Evolutionary conservation across 2,113 vertebrate genomes (phyloP).

Genomic region (Dromaius novaehollandiae): DNA sequence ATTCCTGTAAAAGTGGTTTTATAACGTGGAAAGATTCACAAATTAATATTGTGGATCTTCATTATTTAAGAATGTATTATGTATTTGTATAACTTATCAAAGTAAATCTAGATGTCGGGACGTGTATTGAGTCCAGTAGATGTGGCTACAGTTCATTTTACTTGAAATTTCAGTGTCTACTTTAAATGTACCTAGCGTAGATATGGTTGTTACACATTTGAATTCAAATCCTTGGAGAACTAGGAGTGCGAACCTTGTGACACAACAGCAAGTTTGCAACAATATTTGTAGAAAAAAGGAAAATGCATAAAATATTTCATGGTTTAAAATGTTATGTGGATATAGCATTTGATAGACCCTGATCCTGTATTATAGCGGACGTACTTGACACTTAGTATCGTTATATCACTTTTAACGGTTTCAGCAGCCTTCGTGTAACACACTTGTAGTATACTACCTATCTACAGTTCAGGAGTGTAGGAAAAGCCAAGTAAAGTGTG

Average conservation of each 20-base stretch:
- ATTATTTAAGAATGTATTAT: slow-evolving; percentile 88
- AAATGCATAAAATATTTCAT: slow-evolving; percentile 48
- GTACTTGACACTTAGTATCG: slow-evolving; percentile 26
- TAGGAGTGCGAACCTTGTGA: slow-evolving; percentile 63
- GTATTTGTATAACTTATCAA: slow-evolving; percentile 83
- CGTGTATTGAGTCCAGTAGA: slow-evolving; percentile 75
- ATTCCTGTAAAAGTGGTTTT: slow-evolving; percentile 74
- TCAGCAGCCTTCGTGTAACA: slow-evolving; percentile 60
- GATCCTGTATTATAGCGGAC: slow-evolving; percentile 68
- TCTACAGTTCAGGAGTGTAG: slow-evolving; percentile 10
- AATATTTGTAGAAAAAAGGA: slow-evolving; percentile 60
- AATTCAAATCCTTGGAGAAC: slow-evolving; percentile 58
- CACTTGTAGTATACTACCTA: slow-evolving; percentile 15
- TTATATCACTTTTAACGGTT: slow-evolving; percentile 53
- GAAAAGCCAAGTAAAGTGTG: neutral
- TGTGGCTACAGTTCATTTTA: slow-evolving; percentile 81
- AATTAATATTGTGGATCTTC: slow-evolving; percentile 79
- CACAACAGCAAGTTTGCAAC: slow-evolving; percentile 61
- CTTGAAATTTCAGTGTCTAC: slow-evolving; percentile 82
- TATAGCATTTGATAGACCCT: slow-evolving; percentile 70
- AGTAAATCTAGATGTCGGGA: slow-evolving; percentile 77
- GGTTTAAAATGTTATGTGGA: slow-evolving; percentile 68
- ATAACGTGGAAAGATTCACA: slow-evolving; percentile 73
- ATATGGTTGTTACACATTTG: slow-evolving; percentile 65
- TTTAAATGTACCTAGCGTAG: slow-evolving; percentile 77